Base-by-base conservation (phyloP, 1,140 invertebrate species). In the Drosophila lacertosa region DNA sequence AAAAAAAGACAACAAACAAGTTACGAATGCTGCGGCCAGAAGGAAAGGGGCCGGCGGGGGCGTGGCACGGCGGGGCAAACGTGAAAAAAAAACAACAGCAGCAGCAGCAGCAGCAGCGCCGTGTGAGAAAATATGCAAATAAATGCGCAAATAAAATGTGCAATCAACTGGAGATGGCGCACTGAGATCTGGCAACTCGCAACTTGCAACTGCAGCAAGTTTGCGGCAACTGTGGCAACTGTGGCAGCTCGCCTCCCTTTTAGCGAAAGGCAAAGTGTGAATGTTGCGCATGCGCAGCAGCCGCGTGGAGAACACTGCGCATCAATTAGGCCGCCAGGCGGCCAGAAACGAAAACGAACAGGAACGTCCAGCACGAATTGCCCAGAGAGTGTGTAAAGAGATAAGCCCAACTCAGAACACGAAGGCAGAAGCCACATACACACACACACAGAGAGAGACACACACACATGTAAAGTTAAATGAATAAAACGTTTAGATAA, bases 91-190 rank as follows among this genome's bases (percentile, higher is more conserved):
- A n/a, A n/a, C n/a, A n/a, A n/a, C 16, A 15, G 59, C 24, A 55
- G 24, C 26, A 37, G 18, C 32, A 29, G 33, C 32, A 15, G 42
- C 42, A 26, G 18, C 44, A 60, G 80, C 69, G 80, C 69, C 75
- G 81, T 88, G 82, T 84, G 81, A 86, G 81, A 86, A 84, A 86
- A 84, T 86, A 88, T 88, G 82, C 82, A 88, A 88, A 88, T 88
- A 88, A 88, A 88, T 88, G 82, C 81, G 83, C 82, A 88, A 88
- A 88, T 88, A 88, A 88, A 88, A 88, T 88, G 82, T 82, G 82
- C 82, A 88, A 88, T 88, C 82, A 88, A 88, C 77, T 82, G 82
- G 66, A 78, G 81, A 74, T 84, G 65, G 81, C 73, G 73, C 69
- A 54, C 63, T 59, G 39, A 75, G 73, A 74, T 65, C 50, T 62